Base-by-base conservation (phyloP, 2,113 vertebrate species). In the Lates calcarifer region DNA sequence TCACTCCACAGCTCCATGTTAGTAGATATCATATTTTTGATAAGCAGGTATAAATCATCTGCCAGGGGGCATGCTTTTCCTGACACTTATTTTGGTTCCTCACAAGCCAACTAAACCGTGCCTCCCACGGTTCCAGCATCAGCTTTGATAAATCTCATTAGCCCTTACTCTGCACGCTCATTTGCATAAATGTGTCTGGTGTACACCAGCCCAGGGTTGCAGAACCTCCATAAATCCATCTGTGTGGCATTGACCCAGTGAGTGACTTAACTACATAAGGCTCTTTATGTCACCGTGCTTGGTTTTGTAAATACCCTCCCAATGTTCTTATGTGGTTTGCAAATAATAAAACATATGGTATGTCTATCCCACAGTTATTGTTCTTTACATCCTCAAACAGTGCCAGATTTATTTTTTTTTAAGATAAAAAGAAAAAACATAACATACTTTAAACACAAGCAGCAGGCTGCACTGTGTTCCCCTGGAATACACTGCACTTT, bases 121-220 rank as follows among this genome's bases (percentile, higher is more conserved):
- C 64, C 79, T 88, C 91, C 86, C 75, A 89, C 55, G 10, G 83
- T 82, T 83, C 76, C 66, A 81, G 76, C 77, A 73, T 89, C 84
- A 88, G 76, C 79, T 88, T 81, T 90, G 84, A 90, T 89, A 83
- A 89, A 87, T 84, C 81, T 87, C 71, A 85, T 90, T 90, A 83
- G 82, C 43, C 60, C 63, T 84, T 77, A 67, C 70, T 90, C 72
- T 61, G 63, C 18, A 26, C 1, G 24, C 67, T 87, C 77, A 92
- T 92, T 91, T 89, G 73, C 76, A 88, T 90, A 85, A 76, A 85
- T 66, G 51, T 57, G 68, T 76, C 43, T 85, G 29, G 65, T 78
- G 57, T 77, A 77, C 55, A 58, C n/a, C 64, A 61, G 64, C 35
- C 66, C 14, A 24, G 22, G 31, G 57, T 84, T 75, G 79, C 24